These are phyloP conservation scores for Trichosurus vulpecula DNA, from an alignment of 2,797 vertebrate species.

Conservation along the genomic window DNA sequence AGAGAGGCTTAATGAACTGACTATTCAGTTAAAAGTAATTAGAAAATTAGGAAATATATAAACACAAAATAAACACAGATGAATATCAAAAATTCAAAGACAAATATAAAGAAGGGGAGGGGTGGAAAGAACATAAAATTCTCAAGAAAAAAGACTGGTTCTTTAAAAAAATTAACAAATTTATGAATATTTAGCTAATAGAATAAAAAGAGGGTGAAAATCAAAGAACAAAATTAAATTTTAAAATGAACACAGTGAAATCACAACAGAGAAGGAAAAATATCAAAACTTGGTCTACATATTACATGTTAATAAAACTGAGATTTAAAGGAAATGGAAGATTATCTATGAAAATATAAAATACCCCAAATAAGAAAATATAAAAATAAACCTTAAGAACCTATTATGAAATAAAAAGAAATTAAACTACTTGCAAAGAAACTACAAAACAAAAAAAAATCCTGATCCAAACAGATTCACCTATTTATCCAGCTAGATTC, in stretches of 20 bases:
- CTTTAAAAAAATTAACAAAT: neutral
- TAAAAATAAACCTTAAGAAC: neutral
- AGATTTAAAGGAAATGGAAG: neutral
- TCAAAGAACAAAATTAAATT: neutral
- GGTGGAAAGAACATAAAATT: neutral
- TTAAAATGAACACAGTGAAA: constrained; percentile 24
- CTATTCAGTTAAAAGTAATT: constrained; percentile 12
- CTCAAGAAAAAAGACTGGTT: neutral
- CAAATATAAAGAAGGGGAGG: neutral
- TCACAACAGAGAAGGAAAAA: neutral
- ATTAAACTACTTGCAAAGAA: constrained; percentile 11
- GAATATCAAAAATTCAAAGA: neutral
- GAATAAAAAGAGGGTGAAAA: neutral
- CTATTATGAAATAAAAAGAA: neutral
- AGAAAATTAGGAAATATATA: neutral
- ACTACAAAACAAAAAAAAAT: neutral
- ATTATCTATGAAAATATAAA: neutral
- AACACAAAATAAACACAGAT: neutral
- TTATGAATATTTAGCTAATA: neutral
- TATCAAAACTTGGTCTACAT: neutral
- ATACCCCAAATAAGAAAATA: constrained; percentile 31
- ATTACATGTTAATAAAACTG: neutral
- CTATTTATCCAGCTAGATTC: neutral
- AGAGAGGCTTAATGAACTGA: neutral
- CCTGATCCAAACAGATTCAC: neutral